Conservation (phyloP, 37 sponge, comb jelly and placozoan genomes). For the Dysidea cf. avara region DNA sequence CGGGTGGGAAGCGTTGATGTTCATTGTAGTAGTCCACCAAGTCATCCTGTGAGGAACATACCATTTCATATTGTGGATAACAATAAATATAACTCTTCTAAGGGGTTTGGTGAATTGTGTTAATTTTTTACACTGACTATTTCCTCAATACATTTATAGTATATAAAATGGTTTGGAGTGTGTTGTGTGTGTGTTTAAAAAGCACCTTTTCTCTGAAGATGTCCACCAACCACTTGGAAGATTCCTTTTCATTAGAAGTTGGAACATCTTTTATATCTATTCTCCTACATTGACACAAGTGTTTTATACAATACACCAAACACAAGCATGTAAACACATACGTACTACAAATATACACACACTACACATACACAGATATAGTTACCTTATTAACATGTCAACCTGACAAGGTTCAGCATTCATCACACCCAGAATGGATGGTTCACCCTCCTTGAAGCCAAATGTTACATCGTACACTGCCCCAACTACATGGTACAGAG, state of each 20-base stretch:
- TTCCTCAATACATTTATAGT: neutral
- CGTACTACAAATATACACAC: neutral
- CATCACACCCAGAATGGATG: slow-evolving; percentile 56
- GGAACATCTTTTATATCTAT: no score
- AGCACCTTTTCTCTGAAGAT: no score
- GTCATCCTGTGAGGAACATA: slow-evolving; percentile 55
- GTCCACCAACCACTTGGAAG: no score
- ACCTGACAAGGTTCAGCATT: slow-evolving; percentile 48
- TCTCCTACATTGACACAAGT: no score
- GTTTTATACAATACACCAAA: no score
- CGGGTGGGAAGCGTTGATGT: slow-evolving; percentile 49
- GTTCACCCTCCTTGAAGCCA: slow-evolving; percentile 42
- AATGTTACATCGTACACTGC: slow-evolving; percentile 70
- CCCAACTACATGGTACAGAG: slow-evolving; percentile 48
- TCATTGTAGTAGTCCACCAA: slow-evolving; percentile 51
- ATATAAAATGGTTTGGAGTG: neutral
- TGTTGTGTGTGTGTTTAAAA: neutral
- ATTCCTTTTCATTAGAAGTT: no score
- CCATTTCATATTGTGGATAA: no score
- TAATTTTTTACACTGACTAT: no score
- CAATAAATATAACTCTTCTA: no score
- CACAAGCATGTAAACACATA: neutral
- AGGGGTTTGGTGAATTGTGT: no score
- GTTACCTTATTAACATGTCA: slow-evolving; percentile 55
- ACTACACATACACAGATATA: neutral